Evolutionary conservation across 2,113 vertebrate species (phyloP).

Genomic region (Erythrocebus patas): DNA sequence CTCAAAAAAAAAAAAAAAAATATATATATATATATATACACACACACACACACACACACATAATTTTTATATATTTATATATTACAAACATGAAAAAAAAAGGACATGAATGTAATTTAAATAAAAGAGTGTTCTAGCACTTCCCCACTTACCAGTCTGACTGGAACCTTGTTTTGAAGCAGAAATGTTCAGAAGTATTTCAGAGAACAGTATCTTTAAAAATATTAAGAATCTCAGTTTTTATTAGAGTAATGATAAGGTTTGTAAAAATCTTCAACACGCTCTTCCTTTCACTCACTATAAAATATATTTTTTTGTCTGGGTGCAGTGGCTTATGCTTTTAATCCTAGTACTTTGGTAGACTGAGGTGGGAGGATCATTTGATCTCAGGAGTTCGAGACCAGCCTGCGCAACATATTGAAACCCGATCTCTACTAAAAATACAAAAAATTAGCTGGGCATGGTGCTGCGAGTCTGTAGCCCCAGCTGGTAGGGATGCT

Average conservation of each 20-base stretch:
- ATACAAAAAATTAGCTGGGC: too few species aligned
- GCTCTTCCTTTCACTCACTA: not conserved
- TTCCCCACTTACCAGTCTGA: not conserved
- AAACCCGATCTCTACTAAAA: too few species aligned
- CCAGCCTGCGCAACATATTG: too few species aligned
- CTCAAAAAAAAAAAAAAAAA: too few species aligned
- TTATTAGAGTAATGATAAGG: not conserved
- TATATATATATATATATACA: fast-evolving
- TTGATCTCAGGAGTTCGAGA: too few species aligned
- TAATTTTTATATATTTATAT: too few species aligned
- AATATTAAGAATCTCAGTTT: not conserved
- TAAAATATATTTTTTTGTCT: not conserved
- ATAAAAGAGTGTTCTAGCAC: not conserved
- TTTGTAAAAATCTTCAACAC: not conserved
- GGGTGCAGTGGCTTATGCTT: too few species aligned
- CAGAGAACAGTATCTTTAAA: not conserved
- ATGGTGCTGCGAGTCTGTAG: too few species aligned
- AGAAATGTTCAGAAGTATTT: not conserved
- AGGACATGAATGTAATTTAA: not conserved
- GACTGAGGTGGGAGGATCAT: too few species aligned
- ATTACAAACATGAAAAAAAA: not conserved
- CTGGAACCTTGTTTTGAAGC: not conserved
- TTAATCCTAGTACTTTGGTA: too few species aligned
- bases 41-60: fast-evolving
- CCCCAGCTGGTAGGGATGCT: not conserved